Evolutionary conservation across 1,140 invertebrate species (phyloP).

Genomic region (Listronotus oregonensis): DNA sequence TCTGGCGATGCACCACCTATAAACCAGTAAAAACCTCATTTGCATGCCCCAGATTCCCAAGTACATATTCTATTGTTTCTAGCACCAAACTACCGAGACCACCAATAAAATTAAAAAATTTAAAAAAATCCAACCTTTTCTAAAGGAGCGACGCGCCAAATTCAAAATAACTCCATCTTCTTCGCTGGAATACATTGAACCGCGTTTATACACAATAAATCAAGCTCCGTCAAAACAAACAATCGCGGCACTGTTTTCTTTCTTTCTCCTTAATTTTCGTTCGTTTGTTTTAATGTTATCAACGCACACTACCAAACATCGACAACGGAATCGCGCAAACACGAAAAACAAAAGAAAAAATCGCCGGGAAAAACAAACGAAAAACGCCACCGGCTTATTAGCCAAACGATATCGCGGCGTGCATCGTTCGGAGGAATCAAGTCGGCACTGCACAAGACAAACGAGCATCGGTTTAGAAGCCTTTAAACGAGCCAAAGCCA

Average conservation of each 20-base stretch:
- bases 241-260: not conserved
- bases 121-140: constrained; percentile 22
- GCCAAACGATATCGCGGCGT: constrained; percentile 22
- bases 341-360: constrained; percentile 7
- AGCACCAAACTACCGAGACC: constrained; percentile 3
- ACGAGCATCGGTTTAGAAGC: constrained; percentile 11
- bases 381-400: constrained; percentile 24
- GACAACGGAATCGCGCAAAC: not conserved
- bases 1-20: too few species aligned
- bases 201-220: not conserved
- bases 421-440: constrained; percentile 12
- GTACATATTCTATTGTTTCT: not conserved
- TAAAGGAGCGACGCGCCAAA: constrained; percentile 12
- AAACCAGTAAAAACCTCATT: too few species aligned
- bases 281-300: constrained; percentile 1
- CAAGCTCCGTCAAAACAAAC: constrained; percentile 7
- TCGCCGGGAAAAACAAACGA: constrained; percentile 20
- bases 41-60: not conserved
- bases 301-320: constrained; percentile 4
- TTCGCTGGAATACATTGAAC: constrained; percentile 14
- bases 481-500: not conserved
- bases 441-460: constrained; percentile 29
- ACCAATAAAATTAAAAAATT: not conserved
- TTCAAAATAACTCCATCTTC: constrained; percentile 20
- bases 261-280: not conserved